Evolutionary conservation across 2,113 vertebrate species (phyloP).

Genomic region (Gracilinanus agilis): DNA sequence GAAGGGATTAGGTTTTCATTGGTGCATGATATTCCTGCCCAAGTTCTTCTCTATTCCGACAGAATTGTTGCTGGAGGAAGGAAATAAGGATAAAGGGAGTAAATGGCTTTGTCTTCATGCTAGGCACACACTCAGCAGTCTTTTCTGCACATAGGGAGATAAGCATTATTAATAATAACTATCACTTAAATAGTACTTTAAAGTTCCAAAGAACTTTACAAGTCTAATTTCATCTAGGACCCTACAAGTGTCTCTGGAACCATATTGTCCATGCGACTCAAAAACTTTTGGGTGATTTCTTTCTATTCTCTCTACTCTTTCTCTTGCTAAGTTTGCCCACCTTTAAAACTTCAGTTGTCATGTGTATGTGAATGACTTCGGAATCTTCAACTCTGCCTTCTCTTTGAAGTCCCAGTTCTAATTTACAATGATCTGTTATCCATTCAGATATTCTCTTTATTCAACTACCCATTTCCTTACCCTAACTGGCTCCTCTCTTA

Average conservation of each 20-base stretch:
- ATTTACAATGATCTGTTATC: not conserved
- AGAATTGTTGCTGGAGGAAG: conserved; percentile 32
- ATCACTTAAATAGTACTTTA: not conserved
- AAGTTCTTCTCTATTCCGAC: conserved; percentile 47
- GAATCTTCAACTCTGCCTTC: not conserved
- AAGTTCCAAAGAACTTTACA: not conserved
- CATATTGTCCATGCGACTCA: not conserved
- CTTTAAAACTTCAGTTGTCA: not conserved
- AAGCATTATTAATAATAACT: no score
- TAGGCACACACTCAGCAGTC: not conserved
- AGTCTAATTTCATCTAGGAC: not conserved
- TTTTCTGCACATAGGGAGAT: not conserved
- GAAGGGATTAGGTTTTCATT: conserved; percentile 23
- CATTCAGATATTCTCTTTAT: not conserved
- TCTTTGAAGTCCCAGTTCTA: not conserved
- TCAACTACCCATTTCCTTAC: not conserved
- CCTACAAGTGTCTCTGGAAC: not conserved
- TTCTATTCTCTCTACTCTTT: not conserved
- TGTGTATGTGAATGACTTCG: not conserved
- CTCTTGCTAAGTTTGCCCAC: not conserved
- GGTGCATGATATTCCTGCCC: not conserved
- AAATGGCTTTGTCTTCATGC: not conserved
- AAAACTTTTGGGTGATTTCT: not conserved
- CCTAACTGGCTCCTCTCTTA: not conserved
- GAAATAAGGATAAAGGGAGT: conserved; percentile 31